Base-by-base conservation (phyloP, 2,888 invertebrate genomes). In the Salticus scenicus region DNA sequence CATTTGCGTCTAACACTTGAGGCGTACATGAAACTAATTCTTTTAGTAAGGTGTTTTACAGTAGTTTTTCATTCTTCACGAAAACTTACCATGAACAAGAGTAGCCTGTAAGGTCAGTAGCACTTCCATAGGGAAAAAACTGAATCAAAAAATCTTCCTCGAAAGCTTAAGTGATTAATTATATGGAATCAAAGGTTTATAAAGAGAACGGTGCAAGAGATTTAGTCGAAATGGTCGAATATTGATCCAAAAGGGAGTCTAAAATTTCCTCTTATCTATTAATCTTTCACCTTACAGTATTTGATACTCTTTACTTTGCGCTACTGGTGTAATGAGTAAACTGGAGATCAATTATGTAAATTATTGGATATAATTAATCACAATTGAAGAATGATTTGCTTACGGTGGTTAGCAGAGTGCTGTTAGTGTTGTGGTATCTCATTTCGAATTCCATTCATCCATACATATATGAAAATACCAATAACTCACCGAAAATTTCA, bases 81-180 rank as follows among this genome's bases (percentile, higher is more conserved):
- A 67, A 31, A 31, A 76, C 67, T 67, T 42, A 67, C 30, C 31
- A 42, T 30, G 24, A 67, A 42, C 14, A 31, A 70, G 70, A 57
- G 77, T 77, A 77, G 77, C 77, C 37, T 37, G 57, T 70, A 77
- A 77, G 77, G 77, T 77, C 77, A 37, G 31, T 70, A 70, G 67
- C 76, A 67, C 31, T 67, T 76, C 31, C n/a, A 47, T 14, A 24
- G 67, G 47, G 67, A 76, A 76, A n/a, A n/a, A 76, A 47, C 67
- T 31, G 47, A 47, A 41, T 31, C 30, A 33, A 33, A 67, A 72
- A 80, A 37, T 70, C 27, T 80, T 80, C 80, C 73, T 80, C 33
- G 80, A 73, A 71, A 63, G 78, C 17, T 28, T 66, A 14, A 66
- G 20, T 80, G 80, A 80, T 80, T 80, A 80, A 80, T 80, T 72